Evolutionary conservation across 2,797 vertebrate genomes (phyloP).

Genomic region (Meriones psammophilus): DNA sequence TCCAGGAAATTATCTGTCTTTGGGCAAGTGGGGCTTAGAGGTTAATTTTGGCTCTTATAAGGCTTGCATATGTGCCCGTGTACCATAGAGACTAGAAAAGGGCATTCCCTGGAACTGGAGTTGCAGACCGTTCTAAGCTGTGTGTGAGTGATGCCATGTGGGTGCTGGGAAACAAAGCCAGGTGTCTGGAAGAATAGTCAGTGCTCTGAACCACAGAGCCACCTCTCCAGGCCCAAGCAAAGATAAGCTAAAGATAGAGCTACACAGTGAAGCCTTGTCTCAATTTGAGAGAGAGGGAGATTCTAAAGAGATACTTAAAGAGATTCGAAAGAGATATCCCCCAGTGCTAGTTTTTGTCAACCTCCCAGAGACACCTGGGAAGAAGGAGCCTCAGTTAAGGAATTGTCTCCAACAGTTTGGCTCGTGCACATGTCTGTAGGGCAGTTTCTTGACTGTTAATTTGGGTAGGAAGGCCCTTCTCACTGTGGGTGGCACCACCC

Average conservation of each 20-base stretch:
- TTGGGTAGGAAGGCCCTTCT: neutral
- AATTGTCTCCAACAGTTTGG: neutral
- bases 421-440: too few relatives aligned
- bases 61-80: neutral
- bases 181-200: neutral
- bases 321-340: neutral
- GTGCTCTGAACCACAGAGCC: neutral
- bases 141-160: neutral
- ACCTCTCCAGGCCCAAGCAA: neutral
- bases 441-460: neutral
- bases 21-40: neutral
- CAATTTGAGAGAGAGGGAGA: neutral
- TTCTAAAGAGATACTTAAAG: too few relatives aligned
- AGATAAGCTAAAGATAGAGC: neutral
- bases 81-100: neutral
- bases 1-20: neutral
- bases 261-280: neutral
- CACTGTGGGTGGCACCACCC: too few relatives aligned
- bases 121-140: too few relatives aligned
- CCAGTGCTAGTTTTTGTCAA: neutral
- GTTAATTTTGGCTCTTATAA: neutral
- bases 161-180: neutral
- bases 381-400: neutral
- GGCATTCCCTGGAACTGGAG: neutral
- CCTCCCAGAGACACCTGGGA: neutral